Evolutionary conservation across 2,113 vertebrate genomes (phyloP).

Genomic region (Tringa solitaria): DNA sequence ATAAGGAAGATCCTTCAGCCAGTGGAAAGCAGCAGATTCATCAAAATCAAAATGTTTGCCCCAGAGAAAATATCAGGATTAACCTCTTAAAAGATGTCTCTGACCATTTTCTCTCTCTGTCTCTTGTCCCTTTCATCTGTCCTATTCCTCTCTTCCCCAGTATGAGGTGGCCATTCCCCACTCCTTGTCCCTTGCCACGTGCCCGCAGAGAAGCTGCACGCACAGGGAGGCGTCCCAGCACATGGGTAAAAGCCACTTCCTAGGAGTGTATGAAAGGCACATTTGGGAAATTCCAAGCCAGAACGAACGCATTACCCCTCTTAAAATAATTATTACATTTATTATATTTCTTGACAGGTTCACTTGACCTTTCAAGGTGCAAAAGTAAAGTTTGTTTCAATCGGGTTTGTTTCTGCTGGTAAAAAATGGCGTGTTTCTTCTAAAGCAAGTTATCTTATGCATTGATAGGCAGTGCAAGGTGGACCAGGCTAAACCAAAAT

Average conservation of each 20-base stretch:
- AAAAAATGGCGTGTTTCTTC: accelerated
- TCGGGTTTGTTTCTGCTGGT: not conserved
- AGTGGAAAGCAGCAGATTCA: not conserved
- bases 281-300: not conserved
- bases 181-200: not conserved
- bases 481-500: not conserved
- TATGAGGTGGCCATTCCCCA: not conserved
- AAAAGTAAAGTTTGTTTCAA: not conserved
- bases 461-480: not conserved
- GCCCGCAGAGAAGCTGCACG: not conserved
- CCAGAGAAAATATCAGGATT: not conserved
- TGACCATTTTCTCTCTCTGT: not conserved
- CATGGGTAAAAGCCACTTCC: not conserved
- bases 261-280: not conserved
- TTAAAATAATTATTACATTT: not conserved
- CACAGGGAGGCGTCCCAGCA: not conserved
- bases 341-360: not conserved
- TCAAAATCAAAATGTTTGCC: not conserved
- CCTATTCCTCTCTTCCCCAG: not conserved
- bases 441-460: not conserved
- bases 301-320: not conserved
- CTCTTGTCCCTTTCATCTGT: not conserved
- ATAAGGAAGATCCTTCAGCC: not conserved
- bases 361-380: not conserved
- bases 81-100: not conserved